Conservation (phyloP, 2,797 vertebrate species). For the Oreochromis grahami region DNA sequence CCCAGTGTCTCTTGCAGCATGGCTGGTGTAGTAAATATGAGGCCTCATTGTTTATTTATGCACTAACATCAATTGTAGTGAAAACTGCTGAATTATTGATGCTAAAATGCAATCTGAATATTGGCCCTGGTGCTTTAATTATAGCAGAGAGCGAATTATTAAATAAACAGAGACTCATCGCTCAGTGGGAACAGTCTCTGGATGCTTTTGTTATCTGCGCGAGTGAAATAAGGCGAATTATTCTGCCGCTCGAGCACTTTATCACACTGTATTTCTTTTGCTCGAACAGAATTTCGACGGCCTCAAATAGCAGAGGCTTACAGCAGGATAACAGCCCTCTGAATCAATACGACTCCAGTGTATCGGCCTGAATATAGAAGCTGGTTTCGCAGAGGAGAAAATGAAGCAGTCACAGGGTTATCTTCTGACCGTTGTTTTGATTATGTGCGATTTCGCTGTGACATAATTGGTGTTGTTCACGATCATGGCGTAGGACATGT, state of each 20-base stretch:
- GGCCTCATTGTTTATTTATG: constrained; percentile 84
- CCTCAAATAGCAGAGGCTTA: constrained; percentile 11
- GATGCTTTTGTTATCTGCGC: constrained; percentile 52
- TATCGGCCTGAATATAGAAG: constrained; percentile 2
- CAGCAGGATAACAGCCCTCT: constrained; percentile 24
- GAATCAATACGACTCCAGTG: constrained; percentile 40
- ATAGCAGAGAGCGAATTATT: constrained; percentile 77
- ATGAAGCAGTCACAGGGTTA: constrained; percentile 46
- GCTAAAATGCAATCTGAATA: constrained; percentile 84
- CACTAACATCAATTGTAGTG: constrained; percentile 81
- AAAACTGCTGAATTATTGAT: constrained; percentile 85
- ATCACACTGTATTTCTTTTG: constrained; percentile 33
- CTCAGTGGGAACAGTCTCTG: constrained; percentile 47
- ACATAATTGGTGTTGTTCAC: constrained; percentile 88
- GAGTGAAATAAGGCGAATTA: constrained; percentile 56
- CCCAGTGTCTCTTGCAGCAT: constrained; percentile 45
- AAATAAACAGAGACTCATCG: constrained; percentile 70
- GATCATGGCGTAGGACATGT: constrained; percentile 84
- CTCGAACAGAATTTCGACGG: constrained; percentile 32
- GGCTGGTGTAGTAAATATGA: constrained; percentile 73
- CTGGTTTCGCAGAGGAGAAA: constrained; percentile 15
- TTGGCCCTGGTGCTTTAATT: constrained; percentile 82
- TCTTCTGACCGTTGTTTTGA: constrained; percentile 65
- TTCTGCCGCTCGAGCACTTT: constrained; percentile 37
- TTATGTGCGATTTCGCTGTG: constrained; percentile 70